Percentiles rank a stretch among this genome's conserved stretches.
Conservation (phyloP, 2,797 vertebrate genomes). For the Melanotaenia parkinsoni region DNA sequence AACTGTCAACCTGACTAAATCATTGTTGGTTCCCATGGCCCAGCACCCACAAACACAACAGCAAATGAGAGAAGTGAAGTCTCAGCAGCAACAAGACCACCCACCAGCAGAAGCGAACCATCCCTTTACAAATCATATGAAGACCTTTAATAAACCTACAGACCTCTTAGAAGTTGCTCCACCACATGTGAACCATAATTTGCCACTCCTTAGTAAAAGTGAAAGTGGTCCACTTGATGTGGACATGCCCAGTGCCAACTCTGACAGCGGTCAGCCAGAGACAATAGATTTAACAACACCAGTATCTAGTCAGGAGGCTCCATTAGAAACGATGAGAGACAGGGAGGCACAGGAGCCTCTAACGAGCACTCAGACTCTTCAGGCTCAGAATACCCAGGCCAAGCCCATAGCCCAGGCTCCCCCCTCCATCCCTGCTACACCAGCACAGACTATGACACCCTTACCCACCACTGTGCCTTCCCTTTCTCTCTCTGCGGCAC, state of each 20-base stretch:
- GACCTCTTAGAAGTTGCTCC: constrained; percentile 44
- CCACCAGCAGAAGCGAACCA: constrained; percentile 54
- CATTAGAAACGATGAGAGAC: constrained; percentile 74
- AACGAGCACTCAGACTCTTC: constrained; percentile 55
- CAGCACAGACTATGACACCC: constrained; percentile 56
- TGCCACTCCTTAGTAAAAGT: constrained; percentile 68
- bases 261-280: constrained; percentile 83
- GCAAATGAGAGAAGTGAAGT: constrained; percentile 53
- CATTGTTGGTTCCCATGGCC: constrained; percentile 51
- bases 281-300: constrained; percentile 89
- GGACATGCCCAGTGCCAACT: constrained; percentile 90
- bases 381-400: constrained; percentile 57
- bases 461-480: constrained; percentile 73
- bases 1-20: constrained; percentile 37
- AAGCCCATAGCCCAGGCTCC: constrained; percentile 57
- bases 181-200: constrained; percentile 54
- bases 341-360: constrained; percentile 61
- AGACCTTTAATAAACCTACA: constrained; percentile 63
- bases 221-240: constrained; percentile 83
- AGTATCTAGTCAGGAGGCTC: constrained; percentile 72
- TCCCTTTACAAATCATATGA: constrained; percentile 63
- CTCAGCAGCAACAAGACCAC: constrained; percentile 59
- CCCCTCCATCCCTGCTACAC: constrained; percentile 52
- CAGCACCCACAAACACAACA: constrained; percentile 57
- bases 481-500: constrained; percentile 79